A percentile compares a stretch with the other conserved stretches of the same genome.
Evolutionary conservation across 2,797 vertebrate genomes (phyloP).

Genomic region (Myotis planiceps): DNA sequence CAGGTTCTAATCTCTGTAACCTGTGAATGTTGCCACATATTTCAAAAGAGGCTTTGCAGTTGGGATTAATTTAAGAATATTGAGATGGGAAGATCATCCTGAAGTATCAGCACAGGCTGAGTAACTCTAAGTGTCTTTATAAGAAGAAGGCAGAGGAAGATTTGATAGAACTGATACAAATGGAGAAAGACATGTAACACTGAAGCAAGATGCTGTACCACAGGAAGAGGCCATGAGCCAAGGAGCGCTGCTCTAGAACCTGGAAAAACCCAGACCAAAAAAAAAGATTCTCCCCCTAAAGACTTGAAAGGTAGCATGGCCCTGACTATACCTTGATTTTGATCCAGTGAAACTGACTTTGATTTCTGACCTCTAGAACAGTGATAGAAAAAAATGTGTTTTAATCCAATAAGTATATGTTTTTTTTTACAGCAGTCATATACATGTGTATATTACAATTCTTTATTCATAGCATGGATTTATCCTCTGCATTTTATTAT

Average conservation of each 20-base stretch:
- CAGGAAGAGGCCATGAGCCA: background rate
- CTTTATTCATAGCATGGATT: background rate
- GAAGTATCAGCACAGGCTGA: background rate
- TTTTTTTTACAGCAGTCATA: background rate
- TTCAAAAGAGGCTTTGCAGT: background rate
- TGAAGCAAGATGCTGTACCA: background rate
- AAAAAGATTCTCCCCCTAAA: background rate
- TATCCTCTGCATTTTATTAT: background rate
- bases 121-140: background rate
- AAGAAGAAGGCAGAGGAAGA: background rate
- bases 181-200: background rate
- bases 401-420: background rate
- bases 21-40: background rate
- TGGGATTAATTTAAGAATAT: background rate
- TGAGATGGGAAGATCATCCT: background rate
- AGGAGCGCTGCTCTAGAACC: background rate
- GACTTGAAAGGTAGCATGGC: background rate
- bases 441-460: background rate
- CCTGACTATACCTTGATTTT: background rate
- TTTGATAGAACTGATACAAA: background rate
- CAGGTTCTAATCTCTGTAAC: background rate
- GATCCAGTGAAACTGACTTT: background rate
- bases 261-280: background rate
- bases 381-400: background rate
- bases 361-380: background rate